A percentile compares a stretch with the other conserved stretches of the same genome.
Conservation (phyloP, 2,888 invertebrate species). For the Macrosoma leucophasiata region DNA sequence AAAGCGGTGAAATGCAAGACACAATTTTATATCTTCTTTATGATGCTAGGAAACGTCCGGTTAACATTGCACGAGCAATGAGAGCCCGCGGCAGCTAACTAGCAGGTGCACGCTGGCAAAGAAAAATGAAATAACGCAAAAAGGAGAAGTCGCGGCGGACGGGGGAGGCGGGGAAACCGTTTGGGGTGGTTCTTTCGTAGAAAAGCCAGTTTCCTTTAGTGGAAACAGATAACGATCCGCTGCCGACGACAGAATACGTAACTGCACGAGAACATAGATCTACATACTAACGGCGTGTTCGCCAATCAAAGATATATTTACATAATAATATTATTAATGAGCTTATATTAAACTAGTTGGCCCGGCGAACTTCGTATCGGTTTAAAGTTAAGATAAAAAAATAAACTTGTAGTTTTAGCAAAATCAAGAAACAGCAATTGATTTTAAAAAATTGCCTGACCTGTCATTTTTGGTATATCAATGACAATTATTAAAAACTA, state of each 20-base stretch:
- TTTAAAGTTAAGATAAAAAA: too few relatives aligned
- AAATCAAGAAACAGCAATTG: too few relatives aligned
- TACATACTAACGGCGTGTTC: conserved; percentile 49
- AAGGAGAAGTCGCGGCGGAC: conserved; percentile 55
- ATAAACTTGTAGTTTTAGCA: too few relatives aligned
- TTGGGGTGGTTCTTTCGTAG: conserved; percentile 67
- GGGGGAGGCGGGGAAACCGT: conserved; percentile 49
- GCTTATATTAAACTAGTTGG: too few relatives aligned
- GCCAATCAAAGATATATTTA: conserved; percentile 58
- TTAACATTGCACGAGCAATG: conserved; percentile 46
- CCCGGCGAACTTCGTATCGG: too few relatives aligned
- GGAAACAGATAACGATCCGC: conserved; percentile 75
- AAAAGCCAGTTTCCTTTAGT: conserved; percentile 74
- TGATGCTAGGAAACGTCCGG: conserved; percentile 37
- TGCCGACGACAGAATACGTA: conserved; percentile 73
- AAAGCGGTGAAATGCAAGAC: conserved; percentile 28
- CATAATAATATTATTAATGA: too few relatives aligned
- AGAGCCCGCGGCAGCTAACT: conserved; percentile 63
- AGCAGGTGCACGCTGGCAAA: conserved; percentile 69
- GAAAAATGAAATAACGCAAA: conserved; percentile 74
- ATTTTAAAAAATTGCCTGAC: too few relatives aligned
- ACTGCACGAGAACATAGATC: conserved; percentile 63
- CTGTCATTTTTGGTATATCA: too few relatives aligned
- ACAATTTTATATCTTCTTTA: conserved; percentile 30
- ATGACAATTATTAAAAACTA: too few relatives aligned